Conservation (phyloP, 2,888 invertebrate genomes). For the Julus scandinavius region DNA sequence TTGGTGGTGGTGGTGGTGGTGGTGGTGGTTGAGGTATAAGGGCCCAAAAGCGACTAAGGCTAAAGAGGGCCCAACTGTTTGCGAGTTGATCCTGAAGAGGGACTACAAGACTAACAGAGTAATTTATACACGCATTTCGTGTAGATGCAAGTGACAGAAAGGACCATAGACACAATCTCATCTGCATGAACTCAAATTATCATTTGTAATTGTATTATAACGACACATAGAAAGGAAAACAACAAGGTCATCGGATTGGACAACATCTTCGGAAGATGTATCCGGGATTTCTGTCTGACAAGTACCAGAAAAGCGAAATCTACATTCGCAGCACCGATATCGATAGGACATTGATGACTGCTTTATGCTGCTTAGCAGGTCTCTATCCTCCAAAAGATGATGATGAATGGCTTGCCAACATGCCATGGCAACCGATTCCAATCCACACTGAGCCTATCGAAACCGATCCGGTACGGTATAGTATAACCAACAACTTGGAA, state of each 20-base stretch:
- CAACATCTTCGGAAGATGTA: neutral
- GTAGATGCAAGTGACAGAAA: no score
- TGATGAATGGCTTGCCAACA: neutral
- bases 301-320: neutral
- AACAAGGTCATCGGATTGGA: neutral
- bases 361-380: conserved; percentile 31
- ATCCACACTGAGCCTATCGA: neutral
- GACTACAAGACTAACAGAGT: no score
- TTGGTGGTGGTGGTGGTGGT: no score
- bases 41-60: no score
- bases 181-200: neutral
- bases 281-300: neutral
- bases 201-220: neutral
- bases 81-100: no score
- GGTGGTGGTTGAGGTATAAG: no score
- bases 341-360: neutral
- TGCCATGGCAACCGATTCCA: conserved; percentile 50
- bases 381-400: conserved; percentile 48
- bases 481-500: neutral
- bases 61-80: no score
- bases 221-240: conserved; percentile 2
- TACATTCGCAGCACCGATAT: conserved; percentile 2
- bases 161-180: no score
- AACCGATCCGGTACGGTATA: conserved; percentile 7
- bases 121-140: no score